Percentiles rank a stretch among this genome's conserved stretches.
phyloP scores from a whole-genome alignment of 2,113 vertebrate genomes.

The Melanerpes formicivorus region DNA sequence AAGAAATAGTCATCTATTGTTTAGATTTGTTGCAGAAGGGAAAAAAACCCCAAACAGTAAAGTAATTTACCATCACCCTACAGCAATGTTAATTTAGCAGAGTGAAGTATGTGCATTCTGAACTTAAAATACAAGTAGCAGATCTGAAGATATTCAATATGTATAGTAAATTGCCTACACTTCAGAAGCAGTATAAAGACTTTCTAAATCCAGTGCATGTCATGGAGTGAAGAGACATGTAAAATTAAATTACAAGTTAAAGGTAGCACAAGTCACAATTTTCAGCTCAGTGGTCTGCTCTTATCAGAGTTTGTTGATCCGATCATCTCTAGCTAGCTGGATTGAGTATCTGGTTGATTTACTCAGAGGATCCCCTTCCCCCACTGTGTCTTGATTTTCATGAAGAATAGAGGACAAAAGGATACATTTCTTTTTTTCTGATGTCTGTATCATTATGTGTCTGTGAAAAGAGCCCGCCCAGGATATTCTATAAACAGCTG shows the following conservation, averaged over 20 bases:
- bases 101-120: neutral
- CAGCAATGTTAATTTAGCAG: neutral
- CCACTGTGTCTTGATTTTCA: slow-evolving; percentile 16
- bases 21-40: neutral
- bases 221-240: neutral
- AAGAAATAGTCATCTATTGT: neutral
- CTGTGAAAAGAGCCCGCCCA: slow-evolving; percentile 74
- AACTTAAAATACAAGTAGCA: neutral
- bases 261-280: neutral
- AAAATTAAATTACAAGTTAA: neutral
- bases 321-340: slow-evolving; percentile 50
- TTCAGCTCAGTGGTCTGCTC: neutral
- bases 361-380: slow-evolving; percentile 42
- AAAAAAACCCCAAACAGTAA: neutral
- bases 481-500: slow-evolving; percentile 85
- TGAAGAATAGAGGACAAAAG: slow-evolving; percentile 69
- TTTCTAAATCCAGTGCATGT: neutral
- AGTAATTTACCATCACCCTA: neutral
- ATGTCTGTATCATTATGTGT: slow-evolving; percentile 72
- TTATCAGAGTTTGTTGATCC: neutral
- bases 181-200: neutral
- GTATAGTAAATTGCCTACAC: neutral
- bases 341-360: slow-evolving; percentile 58
- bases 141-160: neutral
- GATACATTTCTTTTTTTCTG: slow-evolving; percentile 63